phyloP scores from a whole-genome alignment of 2,888 invertebrate genomes.

The Amaurobius ferox region DNA sequence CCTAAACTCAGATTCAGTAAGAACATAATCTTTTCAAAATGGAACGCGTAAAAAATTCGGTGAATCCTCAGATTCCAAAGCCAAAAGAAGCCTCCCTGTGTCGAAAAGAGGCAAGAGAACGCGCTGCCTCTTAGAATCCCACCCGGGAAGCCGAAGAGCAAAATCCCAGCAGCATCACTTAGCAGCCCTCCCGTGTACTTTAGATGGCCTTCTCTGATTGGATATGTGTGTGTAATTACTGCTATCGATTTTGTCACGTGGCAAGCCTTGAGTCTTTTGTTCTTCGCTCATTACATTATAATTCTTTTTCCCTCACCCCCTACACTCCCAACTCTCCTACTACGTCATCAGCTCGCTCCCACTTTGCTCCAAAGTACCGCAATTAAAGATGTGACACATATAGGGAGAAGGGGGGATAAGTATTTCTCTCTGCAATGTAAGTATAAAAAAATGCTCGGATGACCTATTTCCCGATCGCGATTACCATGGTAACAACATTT shows the following conservation, averaged over 20 bases:
- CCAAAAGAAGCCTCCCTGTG: constrained; percentile 20
- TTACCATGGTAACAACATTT: constrained; percentile 61
- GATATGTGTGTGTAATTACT: constrained; percentile 72
- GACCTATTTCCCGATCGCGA: constrained; percentile 54
- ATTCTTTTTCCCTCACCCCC: constrained; percentile 55
- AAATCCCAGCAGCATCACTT: constrained; percentile 72
- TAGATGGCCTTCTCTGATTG: constrained; percentile 71
- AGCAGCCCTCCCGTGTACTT: constrained; percentile 71
- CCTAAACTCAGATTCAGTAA: constrained; percentile 35
- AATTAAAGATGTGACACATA: constrained; percentile 70
- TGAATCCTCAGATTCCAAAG: constrained; percentile 26
- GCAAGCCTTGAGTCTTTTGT: constrained; percentile 69
- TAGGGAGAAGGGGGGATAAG: constrained; percentile 35
- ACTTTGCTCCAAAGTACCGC: constrained; percentile 60
- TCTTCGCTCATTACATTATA: constrained; percentile 72
- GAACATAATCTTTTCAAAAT: constrained; percentile 62
- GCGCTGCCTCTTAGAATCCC: constrained; percentile 68
- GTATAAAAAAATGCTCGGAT: constrained; percentile 46
- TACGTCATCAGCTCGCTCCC: constrained; percentile 59
- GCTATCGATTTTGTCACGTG: constrained; percentile 73
- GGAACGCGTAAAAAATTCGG: not conserved
- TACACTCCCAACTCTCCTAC: not conserved
- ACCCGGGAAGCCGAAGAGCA: constrained; percentile 70
- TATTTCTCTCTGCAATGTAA: constrained; percentile 33
- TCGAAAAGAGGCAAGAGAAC: constrained; percentile 23